Percentiles rank a stretch among this genome's conserved stretches.
These are phyloP conservation scores for Lordiphosa fenestrarum DNA, from an alignment of 2,888 invertebrate genomes.

Conservation along the genomic window DNA sequence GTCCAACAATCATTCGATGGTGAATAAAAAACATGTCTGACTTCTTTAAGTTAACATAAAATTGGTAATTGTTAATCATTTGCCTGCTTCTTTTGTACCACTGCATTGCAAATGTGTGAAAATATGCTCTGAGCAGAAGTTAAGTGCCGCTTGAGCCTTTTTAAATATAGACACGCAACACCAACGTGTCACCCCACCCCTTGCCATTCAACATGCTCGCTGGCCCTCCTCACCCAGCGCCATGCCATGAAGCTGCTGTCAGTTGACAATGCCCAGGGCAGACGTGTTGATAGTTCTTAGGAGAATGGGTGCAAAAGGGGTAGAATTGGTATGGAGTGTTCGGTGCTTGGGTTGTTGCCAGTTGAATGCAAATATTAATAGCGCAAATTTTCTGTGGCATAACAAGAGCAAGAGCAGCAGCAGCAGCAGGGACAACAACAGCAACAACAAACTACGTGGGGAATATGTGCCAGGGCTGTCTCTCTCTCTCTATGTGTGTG, in stretches of 20 bases:
- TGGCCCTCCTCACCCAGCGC: conserved; percentile 3
- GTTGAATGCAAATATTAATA: conserved; percentile 72
- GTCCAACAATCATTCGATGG: no score
- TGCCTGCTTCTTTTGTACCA: conserved; percentile 5
- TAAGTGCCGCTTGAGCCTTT: conserved; percentile 69
- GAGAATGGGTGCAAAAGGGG: conserved; percentile 2
- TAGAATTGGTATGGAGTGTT: not conserved
- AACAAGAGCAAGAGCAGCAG: conserved; percentile 34
- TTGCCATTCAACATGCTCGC: no score
- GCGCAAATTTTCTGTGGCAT: conserved; percentile 58
- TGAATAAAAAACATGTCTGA: not conserved
- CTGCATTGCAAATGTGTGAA: conserved; percentile 20
- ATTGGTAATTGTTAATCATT: not conserved
- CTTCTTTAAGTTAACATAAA: not conserved
- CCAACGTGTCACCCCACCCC: conserved; percentile 6
- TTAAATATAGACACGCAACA: conserved; percentile 58
- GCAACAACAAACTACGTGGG: not conserved
- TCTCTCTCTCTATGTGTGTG: conserved; percentile 1
- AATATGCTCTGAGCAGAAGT: conserved; percentile 51
- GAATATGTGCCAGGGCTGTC: conserved; percentile 29
- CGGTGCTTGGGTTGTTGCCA: conserved; percentile 30
- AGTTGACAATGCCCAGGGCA: conserved; percentile 54
- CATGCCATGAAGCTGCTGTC: conserved; percentile 46
- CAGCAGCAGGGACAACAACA: conserved; percentile 1
- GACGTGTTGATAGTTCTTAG: conserved; percentile 46